Base-by-base conservation (phyloP, 2,888 invertebrate genomes). In the Limnephilus lunatus region DNA sequence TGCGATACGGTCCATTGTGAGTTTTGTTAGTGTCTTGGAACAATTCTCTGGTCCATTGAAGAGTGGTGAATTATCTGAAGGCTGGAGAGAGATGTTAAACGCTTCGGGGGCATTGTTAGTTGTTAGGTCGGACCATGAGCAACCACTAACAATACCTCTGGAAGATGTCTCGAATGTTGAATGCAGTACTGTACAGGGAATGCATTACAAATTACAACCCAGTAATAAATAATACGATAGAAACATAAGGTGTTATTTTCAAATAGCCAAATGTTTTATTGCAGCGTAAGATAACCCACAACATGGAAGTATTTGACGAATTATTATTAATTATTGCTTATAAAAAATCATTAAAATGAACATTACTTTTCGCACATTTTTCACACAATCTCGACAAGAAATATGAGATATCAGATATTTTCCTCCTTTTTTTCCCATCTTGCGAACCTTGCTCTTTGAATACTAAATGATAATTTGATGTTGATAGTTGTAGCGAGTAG, bases 1-100 rank as follows among this genome's bases (percentile, higher is more conserved):
- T 35, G 83, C 15, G 35, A 83, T 35, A 83, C 83, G 31, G 83
- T 31, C 32, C 83, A 83, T 32, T 83, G 83, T 83, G 83, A 15
- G 83, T 15, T 83, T 31, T 83, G 83, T 83, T 31, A 32, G 25
- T 31, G 35, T 32, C 35, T 19, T 35, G 83, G 83, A 83, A 83
- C 83, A 83, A 83, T 83, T 35, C 35, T 83, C 83, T 15, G 83
- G 15, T 83, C 14, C 35, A 83, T 32, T 31, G 83, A 83, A 32
- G 19, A 14, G n/a, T 82, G 31, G 82, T 31, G 82, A 19, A 82
- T 82, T 82, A 82, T 82, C 82, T 82, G 82, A 15, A 48, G 48
- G 48, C 48, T 48, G 48, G 48, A 48, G 25, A 19, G 53, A 83
- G 83, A 83, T 83, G 83, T 83, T 83, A 32, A 32, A 83, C 83